phyloP scores from a whole-genome alignment of 2,888 invertebrate species.

The Portevinia maculata region DNA sequence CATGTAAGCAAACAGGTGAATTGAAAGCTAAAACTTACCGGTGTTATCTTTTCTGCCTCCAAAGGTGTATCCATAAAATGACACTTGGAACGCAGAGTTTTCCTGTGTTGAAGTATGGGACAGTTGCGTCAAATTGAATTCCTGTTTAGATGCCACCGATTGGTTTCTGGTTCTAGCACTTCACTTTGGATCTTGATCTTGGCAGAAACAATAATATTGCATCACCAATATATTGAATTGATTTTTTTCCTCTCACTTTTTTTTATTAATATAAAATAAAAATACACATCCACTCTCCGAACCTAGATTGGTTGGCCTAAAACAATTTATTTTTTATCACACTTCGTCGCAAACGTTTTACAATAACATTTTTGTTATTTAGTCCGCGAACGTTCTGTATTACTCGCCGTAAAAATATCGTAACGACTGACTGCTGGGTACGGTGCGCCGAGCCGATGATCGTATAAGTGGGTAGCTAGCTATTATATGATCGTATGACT shows the following conservation, averaged over 20 bases:
- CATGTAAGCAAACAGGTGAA: slow-evolving; percentile 19
- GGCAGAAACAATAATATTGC: slow-evolving; percentile 23
- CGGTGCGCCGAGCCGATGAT: slow-evolving; percentile 23
- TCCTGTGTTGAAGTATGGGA: slow-evolving; percentile 5
- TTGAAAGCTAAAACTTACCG: slow-evolving; percentile 29
- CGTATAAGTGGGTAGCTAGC: slow-evolving; percentile 15
- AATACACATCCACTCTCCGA: background rate
- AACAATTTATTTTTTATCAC: slow-evolving; percentile 24
- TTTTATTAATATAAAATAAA: background rate
- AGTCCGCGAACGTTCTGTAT: slow-evolving; percentile 32
- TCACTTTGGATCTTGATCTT: background rate
- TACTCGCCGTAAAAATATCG: slow-evolving; percentile 41
- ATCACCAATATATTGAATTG: slow-evolving; percentile 35
- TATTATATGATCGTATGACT: slow-evolving; percentile 18
- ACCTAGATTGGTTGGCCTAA: slow-evolving; percentile 3
- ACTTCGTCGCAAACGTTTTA: background rate
- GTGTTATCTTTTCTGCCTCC: slow-evolving; percentile 45
- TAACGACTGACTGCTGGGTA: slow-evolving; percentile 45
- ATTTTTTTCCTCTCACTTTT: slow-evolving; percentile 1
- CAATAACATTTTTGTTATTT: background rate
- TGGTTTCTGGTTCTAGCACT: slow-evolving; percentile 35
- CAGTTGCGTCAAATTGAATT: background rate
- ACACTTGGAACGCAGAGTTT: slow-evolving; percentile 8
- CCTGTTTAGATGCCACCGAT: background rate
- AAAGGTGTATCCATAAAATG: slow-evolving; percentile 68